A percentile compares a stretch with the other conserved stretches of the same genome.
Evolutionary conservation across 2,113 vertebrate genomes (phyloP).

Genomic region (Heptranchias perlo): DNA sequence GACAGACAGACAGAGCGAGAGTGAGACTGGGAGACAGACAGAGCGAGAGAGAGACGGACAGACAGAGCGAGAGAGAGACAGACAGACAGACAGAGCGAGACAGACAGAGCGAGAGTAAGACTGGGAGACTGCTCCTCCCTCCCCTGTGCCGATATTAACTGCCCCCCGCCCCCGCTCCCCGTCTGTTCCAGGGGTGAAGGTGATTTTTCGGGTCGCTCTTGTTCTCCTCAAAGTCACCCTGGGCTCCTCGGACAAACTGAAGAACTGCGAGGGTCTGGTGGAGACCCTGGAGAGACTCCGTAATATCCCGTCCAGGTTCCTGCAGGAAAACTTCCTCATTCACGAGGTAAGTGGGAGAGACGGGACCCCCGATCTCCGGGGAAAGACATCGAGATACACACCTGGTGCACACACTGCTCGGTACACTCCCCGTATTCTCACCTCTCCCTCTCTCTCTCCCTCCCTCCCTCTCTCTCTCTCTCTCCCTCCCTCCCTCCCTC

Average conservation of each 20-base stretch:
- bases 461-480: no score
- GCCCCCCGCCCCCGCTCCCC: not conserved
- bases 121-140: accelerated
- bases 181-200: conserved; percentile 61
- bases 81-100: not conserved
- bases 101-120: not conserved
- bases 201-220: conserved; percentile 73
- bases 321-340: conserved; percentile 67
- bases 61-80: no score
- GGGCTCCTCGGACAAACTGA: conserved; percentile 64
- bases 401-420: no score
- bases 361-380: no score
- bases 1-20: no score
- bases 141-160: not conserved
- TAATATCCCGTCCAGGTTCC: conserved; percentile 56
- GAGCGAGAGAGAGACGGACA: no score
- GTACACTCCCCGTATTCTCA: no score
- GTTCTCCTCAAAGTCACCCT: conserved; percentile 70
- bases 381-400: no score
- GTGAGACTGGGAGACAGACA: no score
- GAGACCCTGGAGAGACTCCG: conserved; percentile 75
- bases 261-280: conserved; percentile 70
- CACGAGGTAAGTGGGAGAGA: conserved; percentile 56
- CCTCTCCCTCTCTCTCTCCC: no score
- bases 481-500: no score